Conservation (phyloP, 1,140 invertebrate genomes). For the Zaprionus camerounensis region DNA sequence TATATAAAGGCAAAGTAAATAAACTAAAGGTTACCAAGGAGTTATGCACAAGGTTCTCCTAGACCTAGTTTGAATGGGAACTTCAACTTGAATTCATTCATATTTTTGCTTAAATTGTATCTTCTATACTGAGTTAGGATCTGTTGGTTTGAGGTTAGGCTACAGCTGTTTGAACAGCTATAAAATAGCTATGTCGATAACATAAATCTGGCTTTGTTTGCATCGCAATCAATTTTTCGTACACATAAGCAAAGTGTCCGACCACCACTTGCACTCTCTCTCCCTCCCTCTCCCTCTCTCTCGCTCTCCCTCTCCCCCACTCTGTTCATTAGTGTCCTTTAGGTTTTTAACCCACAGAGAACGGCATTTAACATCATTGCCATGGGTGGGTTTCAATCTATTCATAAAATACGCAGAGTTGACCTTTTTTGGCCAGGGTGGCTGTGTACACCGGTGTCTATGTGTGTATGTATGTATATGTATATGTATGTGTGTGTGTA, state of each 20-base stretch:
- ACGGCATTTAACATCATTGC: conserved; percentile 59
- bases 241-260: conserved; percentile 3
- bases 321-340: conserved; percentile 44
- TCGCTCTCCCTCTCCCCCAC: not conserved
- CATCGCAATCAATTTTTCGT: conserved; percentile 4
- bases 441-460: not conserved
- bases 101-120: not conserved
- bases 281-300: not conserved
- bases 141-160: not conserved
- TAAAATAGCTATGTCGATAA: not conserved
- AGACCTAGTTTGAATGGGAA: no score
- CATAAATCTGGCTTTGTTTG: conserved; percentile 10
- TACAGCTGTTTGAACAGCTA: not conserved
- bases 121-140: not conserved
- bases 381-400: conserved; percentile 50
- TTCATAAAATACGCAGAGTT: conserved; percentile 64
- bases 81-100: no score
- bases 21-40: no score
- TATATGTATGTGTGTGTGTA: not conserved
- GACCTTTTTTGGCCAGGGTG: conserved; percentile 15
- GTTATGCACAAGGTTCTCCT: no score
- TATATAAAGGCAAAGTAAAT: no score
- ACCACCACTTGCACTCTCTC: not conserved
- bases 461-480: not conserved
- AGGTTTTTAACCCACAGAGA: conserved; percentile 53